phyloP scores from a whole-genome alignment of 2,888 invertebrate species.

The Parelbella ahira region DNA sequence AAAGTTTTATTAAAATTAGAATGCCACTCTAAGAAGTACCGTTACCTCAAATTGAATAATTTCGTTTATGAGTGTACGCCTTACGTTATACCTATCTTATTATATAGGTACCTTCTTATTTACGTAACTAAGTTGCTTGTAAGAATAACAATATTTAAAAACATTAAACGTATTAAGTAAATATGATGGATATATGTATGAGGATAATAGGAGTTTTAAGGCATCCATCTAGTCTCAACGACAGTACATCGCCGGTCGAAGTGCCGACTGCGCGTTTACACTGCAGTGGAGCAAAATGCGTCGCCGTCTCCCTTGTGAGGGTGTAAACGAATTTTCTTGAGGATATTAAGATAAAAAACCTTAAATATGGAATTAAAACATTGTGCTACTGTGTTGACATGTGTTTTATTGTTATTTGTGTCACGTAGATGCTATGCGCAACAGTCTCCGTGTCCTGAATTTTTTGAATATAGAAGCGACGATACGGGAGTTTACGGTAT shows the following conservation, averaged over 20 bases:
- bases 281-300: conserved; percentile 28
- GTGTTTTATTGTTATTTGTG: too few species aligned
- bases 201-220: conserved; percentile 15
- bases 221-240: conserved; percentile 13
- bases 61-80: too few species aligned
- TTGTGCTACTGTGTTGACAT: conserved; percentile 38
- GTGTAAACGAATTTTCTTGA: background rate
- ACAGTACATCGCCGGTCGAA: conserved; percentile 41
- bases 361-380: conserved; percentile 33
- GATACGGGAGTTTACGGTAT: conserved; percentile 45
- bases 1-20: too few species aligned
- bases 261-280: conserved; percentile 39
- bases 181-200: conserved; percentile 1
- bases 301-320: conserved; percentile 2
- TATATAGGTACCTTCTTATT: too few species aligned
- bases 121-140: too few species aligned
- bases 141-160: too few species aligned
- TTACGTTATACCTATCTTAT: too few species aligned
- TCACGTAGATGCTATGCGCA: conserved; percentile 41
- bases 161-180: too few species aligned
- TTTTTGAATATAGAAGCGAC: conserved; percentile 53
- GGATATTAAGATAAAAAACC: conserved; percentile 14
- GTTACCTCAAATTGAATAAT: too few species aligned
- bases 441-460: conserved; percentile 54
- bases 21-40: too few species aligned